Evolutionary conservation across 2,888 invertebrate genomes (phyloP).

Genomic region (Thera britannica): DNA sequence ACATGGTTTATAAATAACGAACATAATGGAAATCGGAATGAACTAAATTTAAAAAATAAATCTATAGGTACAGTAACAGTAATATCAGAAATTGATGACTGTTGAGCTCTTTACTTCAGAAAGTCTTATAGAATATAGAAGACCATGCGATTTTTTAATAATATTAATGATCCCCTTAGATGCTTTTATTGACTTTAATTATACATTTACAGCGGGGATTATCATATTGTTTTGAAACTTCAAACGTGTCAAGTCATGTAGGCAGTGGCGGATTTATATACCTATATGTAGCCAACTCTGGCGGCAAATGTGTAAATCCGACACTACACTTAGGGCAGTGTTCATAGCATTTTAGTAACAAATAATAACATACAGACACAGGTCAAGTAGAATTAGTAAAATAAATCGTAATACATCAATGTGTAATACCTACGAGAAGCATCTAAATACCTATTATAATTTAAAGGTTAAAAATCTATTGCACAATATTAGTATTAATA

Average conservation of each 20-base stretch:
- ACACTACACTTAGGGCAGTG: neutral
- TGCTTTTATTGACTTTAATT: too few relatives aligned
- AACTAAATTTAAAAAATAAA: neutral
- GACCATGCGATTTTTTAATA: too few relatives aligned
- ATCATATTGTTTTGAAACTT: too few relatives aligned
- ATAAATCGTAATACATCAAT: neutral
- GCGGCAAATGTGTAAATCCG: neutral
- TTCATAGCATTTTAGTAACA: slow-evolving; percentile 3
- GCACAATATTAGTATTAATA: neutral
- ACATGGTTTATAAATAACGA: neutral
- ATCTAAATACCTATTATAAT: neutral
- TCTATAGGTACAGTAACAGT: too few relatives aligned
- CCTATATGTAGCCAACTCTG: neutral
- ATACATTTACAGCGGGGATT: too few relatives aligned
- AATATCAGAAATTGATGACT: too few relatives aligned
- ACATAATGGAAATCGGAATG: too few relatives aligned
- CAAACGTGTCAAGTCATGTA: neutral
- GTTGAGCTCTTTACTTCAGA: too few relatives aligned
- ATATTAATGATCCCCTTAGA: too few relatives aligned
- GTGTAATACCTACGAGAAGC: neutral
- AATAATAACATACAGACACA: neutral
- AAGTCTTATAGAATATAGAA: too few relatives aligned
- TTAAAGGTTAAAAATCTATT: neutral
- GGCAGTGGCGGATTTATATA: neutral
- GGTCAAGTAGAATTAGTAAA: neutral